Base-by-base conservation (phyloP, 2,797 vertebrate species). In the Fringilla coelebs region DNA sequence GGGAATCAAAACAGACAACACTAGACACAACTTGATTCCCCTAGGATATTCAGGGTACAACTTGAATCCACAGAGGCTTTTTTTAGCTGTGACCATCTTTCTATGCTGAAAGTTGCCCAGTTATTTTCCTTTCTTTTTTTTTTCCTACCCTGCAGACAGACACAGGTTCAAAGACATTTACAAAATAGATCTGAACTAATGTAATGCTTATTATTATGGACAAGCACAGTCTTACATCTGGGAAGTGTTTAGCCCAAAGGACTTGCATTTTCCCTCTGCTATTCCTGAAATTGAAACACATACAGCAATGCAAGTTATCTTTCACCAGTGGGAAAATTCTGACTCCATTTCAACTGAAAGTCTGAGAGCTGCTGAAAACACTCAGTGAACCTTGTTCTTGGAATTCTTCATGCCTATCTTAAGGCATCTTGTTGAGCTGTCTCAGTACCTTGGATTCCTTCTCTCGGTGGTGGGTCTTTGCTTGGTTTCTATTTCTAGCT, bases 141-240 rank as follows among this genome's bases (percentile, higher is more conserved):
- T 36, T 36, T 13, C 7, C 29, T 80, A n/a, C 62, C 86, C 71
- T 87, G 70, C 45, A 93, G 89, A 70, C 34, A 92, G 62, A 80
- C 63, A 88, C 24, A 85, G 48, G 19, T 94, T 95, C 66, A 92
- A 93, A 94, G 65, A 46, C 22, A 60, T 84, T 94, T 96, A 75
- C 55, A 85, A 85, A 90, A 72, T 67, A 67, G 52, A 82, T 84
- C 57, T 85, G 57, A 85, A 86, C 25, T 65, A 79, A 63, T n/a
- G 26, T 49, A 67, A 74, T 70, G 55, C 19, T 87, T 52, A 58
- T 61, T 79, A 51, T 75, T 72, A 61, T 26, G 38, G 73, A 24
- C 71, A 83, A 85, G 48, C 31, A 24, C 24, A 65, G 20, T 61
- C 61, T 72, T 88, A 74, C 22, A 48, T 62, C 28, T 63, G 36